phyloP scores from a whole-genome alignment of 2,888 invertebrate genomes.

The Thyatira batis region DNA sequence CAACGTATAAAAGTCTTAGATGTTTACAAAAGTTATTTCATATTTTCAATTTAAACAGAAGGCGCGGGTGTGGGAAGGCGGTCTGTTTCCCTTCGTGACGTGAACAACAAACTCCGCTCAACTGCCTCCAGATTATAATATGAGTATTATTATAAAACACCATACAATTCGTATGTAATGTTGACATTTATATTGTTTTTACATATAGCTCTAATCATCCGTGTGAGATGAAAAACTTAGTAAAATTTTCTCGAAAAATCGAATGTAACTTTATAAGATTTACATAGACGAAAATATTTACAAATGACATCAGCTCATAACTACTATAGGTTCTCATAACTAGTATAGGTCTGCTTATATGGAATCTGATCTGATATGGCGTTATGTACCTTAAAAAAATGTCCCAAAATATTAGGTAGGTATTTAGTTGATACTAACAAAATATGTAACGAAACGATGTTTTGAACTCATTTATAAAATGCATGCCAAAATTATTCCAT shows the following conservation, averaged over 20 bases:
- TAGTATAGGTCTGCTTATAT: too few relatives aligned
- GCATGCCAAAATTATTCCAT: background rate
- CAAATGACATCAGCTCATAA: too few relatives aligned
- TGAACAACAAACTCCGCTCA: conserved; percentile 26
- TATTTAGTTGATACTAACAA: too few relatives aligned
- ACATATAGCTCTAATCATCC: background rate
- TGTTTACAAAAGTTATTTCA: conserved; percentile 80
- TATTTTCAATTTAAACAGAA: conserved; percentile 78
- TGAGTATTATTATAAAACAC: background rate
- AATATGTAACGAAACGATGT: too few relatives aligned
- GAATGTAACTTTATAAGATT: too few relatives aligned
- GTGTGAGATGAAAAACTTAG: background rate
- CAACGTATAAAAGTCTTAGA: conserved; percentile 48
- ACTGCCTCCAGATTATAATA: background rate
- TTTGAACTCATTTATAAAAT: too few relatives aligned
- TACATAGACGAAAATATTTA: too few relatives aligned
- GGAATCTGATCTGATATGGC: too few relatives aligned
- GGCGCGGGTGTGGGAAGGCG: conserved; percentile 67
- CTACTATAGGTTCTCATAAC: too few relatives aligned
- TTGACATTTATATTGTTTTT: background rate
- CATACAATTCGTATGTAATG: background rate
- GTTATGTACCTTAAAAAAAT: too few relatives aligned
- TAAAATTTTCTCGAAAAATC: too few relatives aligned
- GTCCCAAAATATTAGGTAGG: too few relatives aligned
- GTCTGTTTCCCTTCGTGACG: conserved; percentile 43